phyloP scores from a whole-genome alignment of 53 echinoderm and acorn worm species.

The Holothuria scabra region DNA sequence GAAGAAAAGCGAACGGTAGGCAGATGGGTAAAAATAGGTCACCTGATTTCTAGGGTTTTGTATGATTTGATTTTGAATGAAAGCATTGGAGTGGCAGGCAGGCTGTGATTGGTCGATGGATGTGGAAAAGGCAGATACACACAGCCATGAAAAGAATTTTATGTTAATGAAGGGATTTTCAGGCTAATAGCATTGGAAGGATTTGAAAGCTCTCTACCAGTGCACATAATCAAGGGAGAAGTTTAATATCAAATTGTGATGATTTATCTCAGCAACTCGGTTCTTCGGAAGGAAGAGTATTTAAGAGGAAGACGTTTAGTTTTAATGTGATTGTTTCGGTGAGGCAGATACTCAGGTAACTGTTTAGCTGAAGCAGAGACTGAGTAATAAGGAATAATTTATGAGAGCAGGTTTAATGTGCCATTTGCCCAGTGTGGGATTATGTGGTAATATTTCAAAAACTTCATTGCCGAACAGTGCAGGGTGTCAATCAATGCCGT shows the following conservation, averaged over 20 bases:
- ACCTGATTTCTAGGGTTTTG: constrained; percentile 40
- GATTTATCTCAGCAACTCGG: constrained; percentile 12
- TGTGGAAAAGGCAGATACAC: background rate
- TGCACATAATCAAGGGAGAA: constrained; percentile 31
- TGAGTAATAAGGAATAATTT: no score
- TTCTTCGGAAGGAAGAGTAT: no score
- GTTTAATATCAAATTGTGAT: constrained; percentile 35
- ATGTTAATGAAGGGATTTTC: constrained; percentile 46
- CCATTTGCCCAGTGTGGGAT: no score
- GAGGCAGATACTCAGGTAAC: no score
- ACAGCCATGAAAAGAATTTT: constrained; percentile 2
- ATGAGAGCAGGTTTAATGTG: no score
- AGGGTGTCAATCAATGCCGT: no score
- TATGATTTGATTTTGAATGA: constrained; percentile 46
- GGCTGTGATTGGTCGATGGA: constrained; percentile 17
- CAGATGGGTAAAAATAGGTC: constrained; percentile 46
- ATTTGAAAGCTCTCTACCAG: constrained; percentile 37
- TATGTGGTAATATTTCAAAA: no score
- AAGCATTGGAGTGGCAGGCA: constrained; percentile 23
- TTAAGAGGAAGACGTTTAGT: no score
- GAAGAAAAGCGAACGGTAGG: constrained; percentile 36
- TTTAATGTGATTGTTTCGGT: no score
- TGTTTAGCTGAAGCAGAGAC: no score
- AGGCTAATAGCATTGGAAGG: constrained; percentile 37
- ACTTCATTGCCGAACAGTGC: no score